Base-by-base conservation (phyloP, 2,888 invertebrate species). In the Phaedon cochleariae region DNA sequence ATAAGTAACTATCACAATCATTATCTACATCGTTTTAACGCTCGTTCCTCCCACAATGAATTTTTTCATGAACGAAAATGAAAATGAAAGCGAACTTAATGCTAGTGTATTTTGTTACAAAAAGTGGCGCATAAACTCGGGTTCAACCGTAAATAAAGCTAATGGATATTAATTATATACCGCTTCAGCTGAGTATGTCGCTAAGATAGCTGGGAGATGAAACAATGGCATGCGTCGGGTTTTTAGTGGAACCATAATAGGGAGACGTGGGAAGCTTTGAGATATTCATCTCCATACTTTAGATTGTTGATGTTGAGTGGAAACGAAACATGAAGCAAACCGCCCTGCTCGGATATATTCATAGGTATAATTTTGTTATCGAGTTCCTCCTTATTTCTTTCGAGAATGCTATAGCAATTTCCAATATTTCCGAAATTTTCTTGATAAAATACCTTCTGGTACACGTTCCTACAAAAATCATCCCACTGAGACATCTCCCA, bases 111-210 rank as follows among this genome's bases (percentile, higher is more conserved):
- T 61, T 45, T 45, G n/a, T 21, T 10, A 45, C 57, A 62, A 62
- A 57, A 62, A 62, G 17, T 51, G 21, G 4, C 57, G 45, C 37
- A 60, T 41, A 31, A 54, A 64, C 21, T 26, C 29, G 22, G 49
- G 55, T n/a, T 54, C 41, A 31, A 22, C 67, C 49, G 52, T 68
- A 69, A 68, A 62, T 60, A 67, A 67, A 67, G 52, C 51, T 68
- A 69, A 70, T 70, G 63, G 70, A 65, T 64, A 70, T 69, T 70
- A 72, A 69, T 70, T 70, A 69, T 67, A 69, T 68, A 65, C 37
- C 63, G 65, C 64, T 65, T 57, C 57, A 71, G 65, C 48, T 62
- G 68, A 70, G 65, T 68, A 70, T 65, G 68, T 71, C 61, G 64
- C 66, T 53, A 58, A 59, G 49, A 65, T 55, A 53, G 62, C 55